Base-by-base conservation (phyloP, 2,888 invertebrate species). In the Perdita meconis region DNA sequence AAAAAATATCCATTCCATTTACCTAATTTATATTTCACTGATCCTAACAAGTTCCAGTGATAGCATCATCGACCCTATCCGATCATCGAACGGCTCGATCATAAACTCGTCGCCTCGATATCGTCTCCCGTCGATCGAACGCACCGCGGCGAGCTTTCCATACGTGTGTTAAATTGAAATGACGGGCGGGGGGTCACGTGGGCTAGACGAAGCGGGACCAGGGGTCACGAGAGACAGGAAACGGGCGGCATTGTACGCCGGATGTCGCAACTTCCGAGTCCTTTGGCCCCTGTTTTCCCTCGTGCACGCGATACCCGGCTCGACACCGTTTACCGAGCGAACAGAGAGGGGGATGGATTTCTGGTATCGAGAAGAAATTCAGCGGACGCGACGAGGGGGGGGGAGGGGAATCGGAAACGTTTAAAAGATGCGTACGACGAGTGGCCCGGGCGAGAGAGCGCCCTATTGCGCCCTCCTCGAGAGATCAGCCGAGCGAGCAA, bases 251-350 rank as follows among this genome's bases (percentile, higher is more conserved):
- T 80, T 78, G 78, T 83, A 76, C 84, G 83, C 87, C 87, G 90
- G 89, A 91, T 88, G 88, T 89, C 89, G 86, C 89, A 88, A 91
- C 89, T 90, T 90, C 89, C 88, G 89, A 88, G 83, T 88, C 88
- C 86, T 87, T 85, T 85, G 85, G 78, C 86, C 87, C 74, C 53
- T 55, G 67, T 60, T 70, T 63, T 69, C 80, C 44, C 67, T 63
- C 40, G 40, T 30, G 22, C 34, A n/a, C 22, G 47, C 26, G 64
- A 44, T 24, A 19, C 10, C 10, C 44, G 44, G 10, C 24, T 19
- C 36, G 22, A 19, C 13, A 16, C 1, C 22, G 38, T 13, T 16
- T n/a, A 8, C n/a, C 1, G 44, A 1, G 24, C 5, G n/a, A 6
- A 22, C 0, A 44, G 36, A 19, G 24, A 24, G 38, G 19, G 5